Conservation (phyloP, 2,113 vertebrate species). For the Misgurnus anguillicaudatus region DNA sequence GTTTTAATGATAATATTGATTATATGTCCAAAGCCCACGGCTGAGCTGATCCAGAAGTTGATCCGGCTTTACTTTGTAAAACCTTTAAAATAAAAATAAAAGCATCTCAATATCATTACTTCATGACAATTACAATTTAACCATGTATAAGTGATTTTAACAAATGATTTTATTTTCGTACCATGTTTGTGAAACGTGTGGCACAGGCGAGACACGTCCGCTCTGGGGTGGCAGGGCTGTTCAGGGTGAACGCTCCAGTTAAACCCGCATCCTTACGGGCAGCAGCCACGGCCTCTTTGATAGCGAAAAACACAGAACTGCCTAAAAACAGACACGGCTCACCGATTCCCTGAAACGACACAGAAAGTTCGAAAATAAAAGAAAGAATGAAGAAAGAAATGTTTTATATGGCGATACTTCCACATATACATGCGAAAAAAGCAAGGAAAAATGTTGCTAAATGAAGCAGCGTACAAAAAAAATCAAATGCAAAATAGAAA, state of each 20-base stretch:
- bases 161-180: conserved; percentile 44
- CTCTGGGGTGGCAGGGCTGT: conserved; percentile 80
- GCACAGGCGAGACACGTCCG: conserved; percentile 77
- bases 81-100: conserved; percentile 57
- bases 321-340: conserved; percentile 79
- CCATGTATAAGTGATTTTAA: background rate
- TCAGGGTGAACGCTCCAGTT: conserved; percentile 66
- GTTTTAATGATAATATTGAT: conserved; percentile 24
- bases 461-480: no score
- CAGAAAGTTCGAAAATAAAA: background rate
- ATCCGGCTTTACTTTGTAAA: conserved; percentile 56
- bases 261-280: conserved; percentile 72
- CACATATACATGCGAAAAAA: no score
- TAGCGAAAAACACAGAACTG: conserved; percentile 83
- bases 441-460: no score
- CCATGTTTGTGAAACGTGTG: conserved; percentile 81
- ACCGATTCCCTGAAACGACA: conserved; percentile 75
- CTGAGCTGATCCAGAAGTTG: conserved; percentile 60
- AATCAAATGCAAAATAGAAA: background rate
- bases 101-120: background rate
- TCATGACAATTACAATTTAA: background rate
- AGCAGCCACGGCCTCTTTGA: conserved; percentile 74
- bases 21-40: conserved; percentile 68
- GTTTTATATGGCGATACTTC: no score
- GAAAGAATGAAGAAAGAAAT: background rate